Evolutionary conservation across 2,797 vertebrate species (phyloP).

Genomic region (Thripadectes ignobilis): DNA sequence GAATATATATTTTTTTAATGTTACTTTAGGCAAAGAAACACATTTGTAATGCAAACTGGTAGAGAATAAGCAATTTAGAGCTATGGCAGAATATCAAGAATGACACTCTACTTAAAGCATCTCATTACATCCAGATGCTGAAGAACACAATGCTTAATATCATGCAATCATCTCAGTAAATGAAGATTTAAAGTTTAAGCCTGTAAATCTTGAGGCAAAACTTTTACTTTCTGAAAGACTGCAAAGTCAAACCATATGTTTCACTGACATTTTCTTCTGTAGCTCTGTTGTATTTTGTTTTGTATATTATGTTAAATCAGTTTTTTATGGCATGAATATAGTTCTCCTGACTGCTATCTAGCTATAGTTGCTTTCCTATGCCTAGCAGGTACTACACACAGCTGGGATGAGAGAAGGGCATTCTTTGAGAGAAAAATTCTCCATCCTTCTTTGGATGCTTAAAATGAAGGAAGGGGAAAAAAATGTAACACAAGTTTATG

Average conservation of each 20-base stretch:
- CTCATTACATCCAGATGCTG: constrained; percentile 53
- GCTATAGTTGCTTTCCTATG: neutral
- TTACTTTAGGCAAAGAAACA: constrained; percentile 51
- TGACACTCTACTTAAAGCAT: constrained; percentile 54
- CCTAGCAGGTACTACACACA: constrained; percentile 6
- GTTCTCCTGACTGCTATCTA: neutral
- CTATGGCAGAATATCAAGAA: constrained; percentile 46
- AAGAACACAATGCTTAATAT: constrained; percentile 52
- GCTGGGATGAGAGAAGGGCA: neutral
- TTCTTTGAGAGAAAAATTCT: constrained; percentile 25
- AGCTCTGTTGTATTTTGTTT: constrained; percentile 3
- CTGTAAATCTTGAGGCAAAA: constrained; percentile 31
- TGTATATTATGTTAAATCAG: neutral
- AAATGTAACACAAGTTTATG: constrained; percentile 21
- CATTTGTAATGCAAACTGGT: constrained; percentile 45
- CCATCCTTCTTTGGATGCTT: neutral
- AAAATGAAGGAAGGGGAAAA: constrained; percentile 22
- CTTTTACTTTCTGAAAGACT: constrained; percentile 11
- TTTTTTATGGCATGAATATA: neutral
- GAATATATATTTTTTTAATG: constrained; percentile 42
- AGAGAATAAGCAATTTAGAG: constrained; percentile 53
- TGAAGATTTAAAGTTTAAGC: constrained; percentile 42
- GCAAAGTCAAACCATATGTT: constrained; percentile 20
- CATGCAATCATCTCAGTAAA: constrained; percentile 6
- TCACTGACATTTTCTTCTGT: constrained; percentile 17